Evolutionary conservation across 2,113 vertebrate genomes (phyloP), one percentile per base, ranked within the genome.

Genomic region (Choloepus hoffmanni): DNA sequence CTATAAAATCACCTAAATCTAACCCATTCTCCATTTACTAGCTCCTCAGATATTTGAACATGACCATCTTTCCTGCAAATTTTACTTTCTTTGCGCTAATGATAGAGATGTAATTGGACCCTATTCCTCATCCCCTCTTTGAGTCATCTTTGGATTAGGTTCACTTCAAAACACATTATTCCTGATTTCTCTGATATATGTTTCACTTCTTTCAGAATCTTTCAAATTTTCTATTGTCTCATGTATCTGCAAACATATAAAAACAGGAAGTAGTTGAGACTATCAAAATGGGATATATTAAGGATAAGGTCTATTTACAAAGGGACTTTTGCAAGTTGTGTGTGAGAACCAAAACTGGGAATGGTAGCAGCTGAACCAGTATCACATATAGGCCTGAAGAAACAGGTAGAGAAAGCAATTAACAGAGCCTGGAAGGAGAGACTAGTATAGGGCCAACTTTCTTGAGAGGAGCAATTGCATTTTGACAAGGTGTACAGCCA

Each of bases 211-310:
- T 72, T 53, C 12, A 19, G 63, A 18, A 53, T 43, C 63, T 92
- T 72, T 53, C 12, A 19, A 68, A 18, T 86, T 89, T 89, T 79
- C 55, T 92, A 12, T 73, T 83, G 48, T 26, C 11, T 36, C 24
- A 48, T 63, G 4, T 84, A 78, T 82, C 68, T 85, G n/a, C 33
- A 88, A 93, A 70, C 16, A 40, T 89, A 26, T 73, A 67, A 74
- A 93, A 93, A 60, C 40, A 86, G 10, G 33, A 60, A 94, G 84
- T 28, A 63, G 45, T 81, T 63, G 16, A 33, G 16, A n/a, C 45
- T n/a, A n/a, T 70, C 33, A 81, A 92, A 88, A 96, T 73, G 82
- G 23, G 60, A 67, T 70, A 43, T 91, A 43, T 89, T 91, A 82
- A 23, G 23, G 8, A 60, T 60, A 83, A 89, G 70, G 23, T 96